Percentiles rank a stretch among this genome's conserved stretches.
Conservation (phyloP, 2,797 vertebrate species). For the Chiloscyllium punctatum region DNA sequence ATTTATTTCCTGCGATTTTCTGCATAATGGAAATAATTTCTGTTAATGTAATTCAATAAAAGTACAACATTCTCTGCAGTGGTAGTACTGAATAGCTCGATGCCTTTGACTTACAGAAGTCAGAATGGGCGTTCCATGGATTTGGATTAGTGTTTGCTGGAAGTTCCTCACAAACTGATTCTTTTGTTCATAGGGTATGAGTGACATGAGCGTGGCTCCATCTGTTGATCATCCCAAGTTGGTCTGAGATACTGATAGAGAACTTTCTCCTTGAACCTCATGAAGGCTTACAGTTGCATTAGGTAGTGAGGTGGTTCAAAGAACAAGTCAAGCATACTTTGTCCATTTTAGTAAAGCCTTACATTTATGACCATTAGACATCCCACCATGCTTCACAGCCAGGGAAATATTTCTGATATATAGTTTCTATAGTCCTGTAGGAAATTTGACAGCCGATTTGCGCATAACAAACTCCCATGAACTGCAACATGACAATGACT, state of each 20-base stretch:
- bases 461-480: not conserved
- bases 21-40: not conserved
- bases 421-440: not conserved
- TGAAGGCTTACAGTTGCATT: not conserved
- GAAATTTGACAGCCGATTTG: not conserved
- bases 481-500: not conserved
- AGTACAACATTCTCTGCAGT: not conserved
- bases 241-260: not conserved
- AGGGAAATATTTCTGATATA: not conserved
- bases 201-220: not conserved
- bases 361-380: not conserved
- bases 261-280: not conserved
- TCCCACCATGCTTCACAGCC: not conserved
- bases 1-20: not conserved
- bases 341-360: not conserved
- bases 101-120: not conserved
- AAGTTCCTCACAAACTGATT: not conserved
- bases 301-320: not conserved
- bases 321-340: not conserved
- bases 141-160: not conserved
- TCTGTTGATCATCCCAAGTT: not conserved
- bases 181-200: not conserved
- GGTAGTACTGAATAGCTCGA: not conserved
- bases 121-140: not conserved
- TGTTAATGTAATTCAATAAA: not conserved